Conservation (phyloP, 1,140 invertebrate species). For the Chironomus tepperi region DNA sequence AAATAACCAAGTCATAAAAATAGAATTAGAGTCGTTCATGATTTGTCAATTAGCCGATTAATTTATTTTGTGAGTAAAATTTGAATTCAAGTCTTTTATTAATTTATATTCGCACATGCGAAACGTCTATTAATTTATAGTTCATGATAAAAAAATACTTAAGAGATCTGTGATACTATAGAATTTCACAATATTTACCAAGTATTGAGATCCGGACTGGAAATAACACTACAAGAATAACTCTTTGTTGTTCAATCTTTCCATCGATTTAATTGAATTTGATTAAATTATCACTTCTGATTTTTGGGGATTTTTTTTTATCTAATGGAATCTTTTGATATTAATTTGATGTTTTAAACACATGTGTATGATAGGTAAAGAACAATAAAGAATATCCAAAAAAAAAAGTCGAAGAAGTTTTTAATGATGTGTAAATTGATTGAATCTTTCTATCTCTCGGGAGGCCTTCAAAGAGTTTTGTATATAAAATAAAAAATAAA, state of each 20-base stretch:
- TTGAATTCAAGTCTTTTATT: neutral
- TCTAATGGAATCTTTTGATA: neutral
- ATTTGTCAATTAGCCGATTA: neutral
- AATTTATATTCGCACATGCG: neutral
- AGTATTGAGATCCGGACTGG: neutral
- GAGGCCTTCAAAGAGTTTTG: neutral
- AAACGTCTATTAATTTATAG: neutral
- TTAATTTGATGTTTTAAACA: neutral
- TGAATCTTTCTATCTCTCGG: neutral
- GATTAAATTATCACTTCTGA: neutral
- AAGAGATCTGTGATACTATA: neutral
- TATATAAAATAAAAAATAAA: neutral
- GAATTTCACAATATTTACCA: neutral
- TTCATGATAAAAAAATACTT: neutral
- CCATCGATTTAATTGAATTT: neutral
- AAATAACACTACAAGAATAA: no score
- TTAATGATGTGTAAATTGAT: conserved; percentile 14
- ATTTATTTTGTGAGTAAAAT: neutral
- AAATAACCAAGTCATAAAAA: neutral
- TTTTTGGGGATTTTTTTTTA: neutral
- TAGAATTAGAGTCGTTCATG: neutral
- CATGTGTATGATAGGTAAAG: neutral
- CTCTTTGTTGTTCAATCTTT: no score
- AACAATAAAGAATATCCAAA: no score
- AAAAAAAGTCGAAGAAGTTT: neutral